Evolutionary conservation across 2,888 invertebrate species (phyloP), one percentile per base, ranked within the genome.

Genomic region (Xestia sexstrigata): DNA sequence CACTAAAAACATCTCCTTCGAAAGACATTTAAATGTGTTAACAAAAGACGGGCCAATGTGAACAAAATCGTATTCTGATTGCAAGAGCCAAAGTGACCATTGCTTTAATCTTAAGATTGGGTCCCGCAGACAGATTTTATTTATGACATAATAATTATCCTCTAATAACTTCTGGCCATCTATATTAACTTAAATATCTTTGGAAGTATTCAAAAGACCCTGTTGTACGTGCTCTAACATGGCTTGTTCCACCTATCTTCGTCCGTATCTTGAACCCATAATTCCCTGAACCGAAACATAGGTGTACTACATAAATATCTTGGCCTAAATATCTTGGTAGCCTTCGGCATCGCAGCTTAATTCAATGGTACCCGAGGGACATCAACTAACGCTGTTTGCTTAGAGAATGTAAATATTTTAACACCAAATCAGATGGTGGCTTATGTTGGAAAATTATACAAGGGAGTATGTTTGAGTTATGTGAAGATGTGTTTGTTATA

Each of bases 281-380:
- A 85, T 85, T 45, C 30, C 15, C 9, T 4, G 15, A 70, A 73
- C 63, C 45, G 9, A 39, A 70, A 75, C 70, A 71, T 67, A 78
- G 71, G 74, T 74, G 71, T 71, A 49, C 30, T 71, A 84, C 79
- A 78, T 86, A 84, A 84, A 87, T 80, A 86, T 76, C 30, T 42
- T 20, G 42, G 42, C 42, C 35, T 35, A 35, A 35, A 35, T 35
- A 35, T 35, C 35, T 35, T 35, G 55, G 30, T 70, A 67, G 17
- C 88, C 79, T 65, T 72, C 67, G 82, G 87, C 79, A 66, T 74
- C 79, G 78, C 73, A 86, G 81, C 86, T 88, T 86, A 89, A 89
- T 87, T 87, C 89, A 85, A 89, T 89, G 89, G 83, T 67, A 73
- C 89, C 88, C 88, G 8, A 15, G 86, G 79, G 89, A 77, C 68